Evolutionary conservation across 2,888 invertebrate genomes (phyloP), one percentile per base, ranked within the genome.

Genomic region (Cinara cedri): DNA sequence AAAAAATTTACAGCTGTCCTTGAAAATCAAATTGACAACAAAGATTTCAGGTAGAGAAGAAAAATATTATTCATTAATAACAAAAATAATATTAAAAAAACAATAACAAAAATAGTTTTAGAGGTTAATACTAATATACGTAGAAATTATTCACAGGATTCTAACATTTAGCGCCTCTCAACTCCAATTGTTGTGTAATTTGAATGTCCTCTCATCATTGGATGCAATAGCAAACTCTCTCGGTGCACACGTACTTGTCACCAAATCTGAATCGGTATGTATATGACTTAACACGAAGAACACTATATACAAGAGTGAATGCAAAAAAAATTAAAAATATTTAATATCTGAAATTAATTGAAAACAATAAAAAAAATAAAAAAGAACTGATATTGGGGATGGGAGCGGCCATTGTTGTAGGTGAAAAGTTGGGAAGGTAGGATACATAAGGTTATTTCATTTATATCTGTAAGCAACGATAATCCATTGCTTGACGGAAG

Each of bases 231-330:
- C 46, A 1, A 26, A 16, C 9, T 26, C 60, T 26, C 24, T 26
- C 9, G n/a, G 21, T 8, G 0, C 46, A 24, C 13, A 24, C 24
- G n/a, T 62, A 9, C 49, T 46, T 26, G 46, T 44, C n/a, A 24
- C 49, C 21, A 72, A 72, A 62, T 55, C 55, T 16, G 71, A 71
- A 44, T 21, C 55, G 42, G 71, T 71, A 1, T 14, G 71, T 70
- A 14, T 57, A 21, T 4, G 34, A 34, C 34, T 34, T 34, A 6
- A 6, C 34, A 6, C 34, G 6, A 34, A 34, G 6, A 4, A 34
- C 6, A 34, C 6, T 34, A 34, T 6, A 4, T 34, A 34, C 34
- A 34, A 6, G 34, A 34, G 34, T 6, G 6, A 34, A 34, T 6
- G 34, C 34, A 62, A 62, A 6, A 34, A 34, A 34, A 34, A 34